Conservation (phyloP, 1,140 invertebrate species). For the Trichonephila clavata region DNA sequence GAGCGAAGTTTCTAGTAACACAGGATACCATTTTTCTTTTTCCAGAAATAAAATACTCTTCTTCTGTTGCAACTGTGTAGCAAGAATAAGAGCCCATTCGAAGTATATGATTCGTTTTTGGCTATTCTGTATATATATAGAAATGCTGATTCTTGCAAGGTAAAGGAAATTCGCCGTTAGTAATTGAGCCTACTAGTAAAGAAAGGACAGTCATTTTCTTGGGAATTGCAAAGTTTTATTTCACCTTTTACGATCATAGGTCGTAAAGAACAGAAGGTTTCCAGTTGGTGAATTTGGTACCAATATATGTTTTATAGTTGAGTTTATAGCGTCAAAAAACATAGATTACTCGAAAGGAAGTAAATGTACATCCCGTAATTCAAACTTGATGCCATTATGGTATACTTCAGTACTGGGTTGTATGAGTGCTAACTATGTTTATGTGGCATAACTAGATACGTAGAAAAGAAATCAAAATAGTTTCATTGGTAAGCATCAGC, state of each 20-base stretch:
- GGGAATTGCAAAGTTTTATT: conserved; percentile 50
- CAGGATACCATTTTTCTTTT: too few relatives aligned
- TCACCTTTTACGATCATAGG: conserved; percentile 55
- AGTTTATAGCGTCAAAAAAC: conserved; percentile 60
- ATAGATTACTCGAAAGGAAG: conserved; percentile 38
- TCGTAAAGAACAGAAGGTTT: conserved; percentile 51
- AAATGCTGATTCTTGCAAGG: conserved; percentile 40
- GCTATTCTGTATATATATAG: background rate
- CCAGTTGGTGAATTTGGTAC: conserved; percentile 18
- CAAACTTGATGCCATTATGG: background rate
- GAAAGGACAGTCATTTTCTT: conserved; percentile 29
- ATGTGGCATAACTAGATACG: too few relatives aligned
- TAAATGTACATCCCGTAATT: conserved; percentile 20
- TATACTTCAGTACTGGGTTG: background rate
- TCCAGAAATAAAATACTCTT: too few relatives aligned
- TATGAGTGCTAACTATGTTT: too few relatives aligned
- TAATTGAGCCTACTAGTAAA: conserved; percentile 53
- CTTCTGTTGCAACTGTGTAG: too few relatives aligned
- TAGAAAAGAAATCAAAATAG: too few relatives aligned
- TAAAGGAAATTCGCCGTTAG: conserved; percentile 2
- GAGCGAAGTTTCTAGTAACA: too few relatives aligned
- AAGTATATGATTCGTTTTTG: background rate
- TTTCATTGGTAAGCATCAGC: too few relatives aligned
- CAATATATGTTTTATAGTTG: conserved; percentile 58
- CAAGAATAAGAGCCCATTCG: background rate